Conservation (phyloP, 2,113 vertebrate species). For the Phalacrocorax aristotelis region DNA sequence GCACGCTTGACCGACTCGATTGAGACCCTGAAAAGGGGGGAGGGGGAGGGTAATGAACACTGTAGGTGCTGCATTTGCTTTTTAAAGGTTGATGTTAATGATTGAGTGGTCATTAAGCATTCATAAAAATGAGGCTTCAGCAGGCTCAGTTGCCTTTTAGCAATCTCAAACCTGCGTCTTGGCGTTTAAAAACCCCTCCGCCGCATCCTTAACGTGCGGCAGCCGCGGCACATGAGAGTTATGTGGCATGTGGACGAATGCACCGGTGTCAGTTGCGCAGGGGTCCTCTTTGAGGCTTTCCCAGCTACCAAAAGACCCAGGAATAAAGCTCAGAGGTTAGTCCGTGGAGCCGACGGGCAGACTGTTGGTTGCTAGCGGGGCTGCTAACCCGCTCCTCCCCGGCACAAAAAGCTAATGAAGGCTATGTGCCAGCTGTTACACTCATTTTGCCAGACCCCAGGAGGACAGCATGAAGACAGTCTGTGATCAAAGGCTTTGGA, state of each 20-base stretch:
- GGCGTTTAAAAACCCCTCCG: accelerated
- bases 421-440: constrained; percentile 63
- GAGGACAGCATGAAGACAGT: constrained; percentile 59
- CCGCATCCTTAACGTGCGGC: background rate
- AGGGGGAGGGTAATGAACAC: constrained; percentile 48
- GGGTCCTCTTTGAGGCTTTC: background rate
- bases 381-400: background rate
- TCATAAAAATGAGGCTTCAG: background rate
- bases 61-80: constrained; percentile 52
- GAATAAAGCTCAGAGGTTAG: background rate
- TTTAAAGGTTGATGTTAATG: constrained; percentile 29
- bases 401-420: constrained; percentile 54
- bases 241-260: background rate
- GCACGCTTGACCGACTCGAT: constrained; percentile 62
- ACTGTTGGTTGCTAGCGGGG: background rate
- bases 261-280: background rate
- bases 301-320: background rate
- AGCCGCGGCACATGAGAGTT: background rate
- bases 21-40: constrained; percentile 48
- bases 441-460: constrained; percentile 64
- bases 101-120: constrained; percentile 26
- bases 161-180: accelerated
- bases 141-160: background rate
- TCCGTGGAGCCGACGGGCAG: background rate
- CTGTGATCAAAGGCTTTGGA: constrained; percentile 81